Evolutionary conservation across 2,113 vertebrate species (phyloP), one percentile per base, ranked within the genome.

Genomic region (Saccopteryx leptura): DNA sequence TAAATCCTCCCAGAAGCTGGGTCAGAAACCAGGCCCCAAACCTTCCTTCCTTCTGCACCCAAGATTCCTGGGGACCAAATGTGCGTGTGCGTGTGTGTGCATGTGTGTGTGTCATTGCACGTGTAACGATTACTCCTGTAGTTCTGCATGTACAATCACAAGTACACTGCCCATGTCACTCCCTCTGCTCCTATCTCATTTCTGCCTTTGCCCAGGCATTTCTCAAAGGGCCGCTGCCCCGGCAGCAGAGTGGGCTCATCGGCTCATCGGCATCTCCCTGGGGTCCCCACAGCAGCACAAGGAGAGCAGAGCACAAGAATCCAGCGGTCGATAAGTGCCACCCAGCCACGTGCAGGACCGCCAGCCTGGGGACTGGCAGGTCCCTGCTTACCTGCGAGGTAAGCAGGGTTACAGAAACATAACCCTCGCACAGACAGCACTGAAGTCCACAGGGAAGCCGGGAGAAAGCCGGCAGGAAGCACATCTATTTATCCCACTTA

Each of bases 311-410:
- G 28, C 1, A 4, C 10, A n/a, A 58, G 24, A 26, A 18, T 9
- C 0, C 0, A 61, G 18, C 33, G 18, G 11, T 33, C 23, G 11
- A 2, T n/a, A 26, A 54, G 19, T 5, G 2, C 8, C 4, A 4
- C 9, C 14, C 2, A 1, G 14, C 12, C 0, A 18, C 0, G 1
- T 0, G 21, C 12, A 4, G 13, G 48, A 69, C 65, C 54, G 3
- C 54, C 7, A 21, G 48, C 19, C 21, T 50, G 9, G 76, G 88
- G 75, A 17, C 66, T 58, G 61, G 78, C 23, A 7, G 69, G 48
- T 15, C 78, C 72, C 88, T 48, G 69, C 13, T 48, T 50, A 23
- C 61, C 65, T 4, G 39, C 39, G 39, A 39, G 39, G 39, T 39
- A 39, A 39, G 39, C 39, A 39, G 39, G 9, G 12, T 83, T 76